Conservation (phyloP, 1,140 invertebrate species). For the Leguminivora glycinivorella region DNA sequence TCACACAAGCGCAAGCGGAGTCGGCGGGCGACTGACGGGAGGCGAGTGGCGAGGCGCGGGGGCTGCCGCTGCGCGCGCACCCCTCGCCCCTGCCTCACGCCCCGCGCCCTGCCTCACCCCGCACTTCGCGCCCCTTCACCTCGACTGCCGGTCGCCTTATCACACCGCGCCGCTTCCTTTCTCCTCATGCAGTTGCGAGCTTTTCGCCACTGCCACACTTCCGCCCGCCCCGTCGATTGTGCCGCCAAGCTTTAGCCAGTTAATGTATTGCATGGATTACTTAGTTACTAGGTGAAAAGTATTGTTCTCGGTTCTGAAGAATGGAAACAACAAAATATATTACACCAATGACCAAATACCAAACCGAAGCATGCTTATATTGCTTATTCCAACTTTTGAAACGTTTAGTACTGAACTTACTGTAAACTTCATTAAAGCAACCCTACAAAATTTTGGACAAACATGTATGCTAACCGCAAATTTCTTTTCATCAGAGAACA, state of each 20-base stretch:
- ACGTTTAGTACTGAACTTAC: background rate
- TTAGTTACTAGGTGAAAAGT: slow-evolving; percentile 35
- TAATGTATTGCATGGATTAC: slow-evolving; percentile 60
- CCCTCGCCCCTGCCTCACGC: slow-evolving; percentile 44
- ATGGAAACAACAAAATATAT: background rate
- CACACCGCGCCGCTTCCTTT: slow-evolving; percentile 76
- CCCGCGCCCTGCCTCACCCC: slow-evolving; percentile 42
- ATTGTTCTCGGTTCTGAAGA: background rate
- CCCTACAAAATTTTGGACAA: background rate
- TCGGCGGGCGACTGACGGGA: slow-evolving; percentile 74
- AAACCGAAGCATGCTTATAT: no score
- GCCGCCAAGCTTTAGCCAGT: slow-evolving; percentile 59
- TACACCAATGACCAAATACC: background rate
- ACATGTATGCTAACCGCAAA: background rate
- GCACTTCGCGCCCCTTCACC: slow-evolving; percentile 34
- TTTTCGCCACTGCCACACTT: slow-evolving; percentile 77
- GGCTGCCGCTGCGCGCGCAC: slow-evolving; percentile 63
- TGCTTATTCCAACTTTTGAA: background rate
- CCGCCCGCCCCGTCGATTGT: slow-evolving; percentile 71
- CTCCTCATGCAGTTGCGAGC: slow-evolving; percentile 76
- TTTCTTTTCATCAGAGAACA: slow-evolving; percentile 18
- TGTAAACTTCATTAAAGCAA: background rate
- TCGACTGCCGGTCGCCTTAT: slow-evolving; percentile 71
- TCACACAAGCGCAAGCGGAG: slow-evolving; percentile 77
- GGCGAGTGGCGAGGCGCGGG: slow-evolving; percentile 62